These are phyloP conservation scores for Falco biarmicus DNA, from an alignment of 2,797 vertebrate genomes.

Conservation along the genomic window DNA sequence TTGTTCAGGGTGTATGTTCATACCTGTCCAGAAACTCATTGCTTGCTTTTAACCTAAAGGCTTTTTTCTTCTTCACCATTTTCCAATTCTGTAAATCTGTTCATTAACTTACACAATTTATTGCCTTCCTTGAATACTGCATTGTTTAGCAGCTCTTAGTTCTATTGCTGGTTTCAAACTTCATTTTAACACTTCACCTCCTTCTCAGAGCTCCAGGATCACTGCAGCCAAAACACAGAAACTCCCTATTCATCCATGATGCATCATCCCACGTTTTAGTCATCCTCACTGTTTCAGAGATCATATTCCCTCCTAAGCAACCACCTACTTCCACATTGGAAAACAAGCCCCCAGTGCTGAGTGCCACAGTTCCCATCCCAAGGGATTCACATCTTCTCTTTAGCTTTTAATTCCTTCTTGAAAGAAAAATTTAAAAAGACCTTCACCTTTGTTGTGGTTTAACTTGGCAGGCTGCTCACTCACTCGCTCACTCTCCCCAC, in stretches of 20 bases:
- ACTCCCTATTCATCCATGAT: neutral
- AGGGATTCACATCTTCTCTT: neutral
- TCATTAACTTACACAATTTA: neutral
- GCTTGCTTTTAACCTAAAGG: slow-evolving; percentile 25
- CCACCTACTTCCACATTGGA: neutral
- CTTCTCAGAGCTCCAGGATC: neutral
- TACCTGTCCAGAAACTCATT: slow-evolving; percentile 15
- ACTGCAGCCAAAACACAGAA: neutral
- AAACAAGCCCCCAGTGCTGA: neutral
- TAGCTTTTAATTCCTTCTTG: neutral
- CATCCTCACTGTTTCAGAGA: neutral
- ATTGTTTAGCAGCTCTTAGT: neutral
- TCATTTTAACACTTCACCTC: neutral
- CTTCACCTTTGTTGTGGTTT: neutral
- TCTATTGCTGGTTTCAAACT: neutral
- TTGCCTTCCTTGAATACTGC: neutral
- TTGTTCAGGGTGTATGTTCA: neutral
- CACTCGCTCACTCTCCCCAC: no score
- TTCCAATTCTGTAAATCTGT: slow-evolving; percentile 17
- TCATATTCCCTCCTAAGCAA: neutral
- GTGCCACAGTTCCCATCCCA: neutral
- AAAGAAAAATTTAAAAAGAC: neutral
- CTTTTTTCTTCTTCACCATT: slow-evolving; percentile 35
- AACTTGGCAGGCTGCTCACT: neutral
- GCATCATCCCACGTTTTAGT: neutral